Percentiles rank a stretch among this genome's conserved stretches.
Evolutionary conservation across 2,888 invertebrate species (phyloP).

Genomic region (Apotomis capreana): DNA sequence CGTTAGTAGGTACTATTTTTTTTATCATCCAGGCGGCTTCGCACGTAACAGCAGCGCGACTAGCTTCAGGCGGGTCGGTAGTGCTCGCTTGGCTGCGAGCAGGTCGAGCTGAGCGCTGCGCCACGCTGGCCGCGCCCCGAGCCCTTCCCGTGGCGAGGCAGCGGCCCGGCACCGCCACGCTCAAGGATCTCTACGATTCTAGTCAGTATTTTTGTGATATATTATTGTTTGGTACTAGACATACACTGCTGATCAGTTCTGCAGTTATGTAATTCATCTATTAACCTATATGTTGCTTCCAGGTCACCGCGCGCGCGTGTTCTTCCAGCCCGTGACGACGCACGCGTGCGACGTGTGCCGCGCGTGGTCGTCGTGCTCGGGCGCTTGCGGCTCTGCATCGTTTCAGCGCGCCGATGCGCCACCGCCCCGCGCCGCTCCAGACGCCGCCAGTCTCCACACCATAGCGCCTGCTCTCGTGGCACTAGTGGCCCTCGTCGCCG

Average conservation of each 20-base stretch:
- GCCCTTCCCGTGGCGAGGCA: conserved; percentile 93
- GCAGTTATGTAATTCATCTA: background rate
- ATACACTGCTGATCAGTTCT: too few relatives aligned
- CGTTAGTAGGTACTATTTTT: too few relatives aligned
- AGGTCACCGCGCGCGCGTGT: conserved; percentile 92
- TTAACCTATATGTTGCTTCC: conserved; percentile 45
- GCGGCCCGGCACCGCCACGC: conserved; percentile 91
- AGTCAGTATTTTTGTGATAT: conserved; percentile 82
- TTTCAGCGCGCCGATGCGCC: conserved; percentile 51
- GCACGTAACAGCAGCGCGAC: conserved; percentile 68
- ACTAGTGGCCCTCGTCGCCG: conserved; percentile 20
- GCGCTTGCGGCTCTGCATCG: conserved; percentile 68
- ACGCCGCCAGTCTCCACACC: conserved; percentile 29
- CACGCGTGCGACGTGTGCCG: conserved; percentile 94
- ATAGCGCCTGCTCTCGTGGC: conserved; percentile 36
- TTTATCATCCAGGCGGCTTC: conserved; percentile 61
- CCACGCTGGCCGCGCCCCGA: conserved; percentile 92
- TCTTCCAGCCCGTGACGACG: conserved; percentile 88
- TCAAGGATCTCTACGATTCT: conserved; percentile 96
- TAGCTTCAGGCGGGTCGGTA: conserved; percentile 60
- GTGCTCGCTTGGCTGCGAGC: conserved; percentile 76
- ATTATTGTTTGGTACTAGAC: background rate
- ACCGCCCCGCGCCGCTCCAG: conserved; percentile 44
- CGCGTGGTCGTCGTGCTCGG: conserved; percentile 71
- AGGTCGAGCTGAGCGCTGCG: conserved; percentile 86